Conservation (phyloP, 1,140 invertebrate species). For the Nebria ingens region DNA sequence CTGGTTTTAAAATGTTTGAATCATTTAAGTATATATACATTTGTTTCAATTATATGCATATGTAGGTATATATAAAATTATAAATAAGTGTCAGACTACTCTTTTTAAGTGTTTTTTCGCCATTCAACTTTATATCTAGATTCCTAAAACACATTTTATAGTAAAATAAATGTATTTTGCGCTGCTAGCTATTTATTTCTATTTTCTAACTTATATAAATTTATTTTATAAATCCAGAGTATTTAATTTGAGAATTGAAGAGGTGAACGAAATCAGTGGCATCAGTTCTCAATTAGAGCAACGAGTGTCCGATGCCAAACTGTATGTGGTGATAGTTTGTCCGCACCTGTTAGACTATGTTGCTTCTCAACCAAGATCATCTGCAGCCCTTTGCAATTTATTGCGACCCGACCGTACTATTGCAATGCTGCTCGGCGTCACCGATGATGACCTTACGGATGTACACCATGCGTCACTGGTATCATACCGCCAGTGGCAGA, state of each 20-base stretch:
- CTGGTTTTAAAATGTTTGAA: too few species aligned
- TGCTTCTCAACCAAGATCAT: constrained; percentile 36
- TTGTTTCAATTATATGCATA: too few species aligned
- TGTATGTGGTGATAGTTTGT: constrained; percentile 70
- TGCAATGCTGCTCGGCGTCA: constrained; percentile 67
- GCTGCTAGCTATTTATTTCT: too few species aligned
- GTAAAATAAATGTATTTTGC: too few species aligned
- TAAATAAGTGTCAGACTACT: too few species aligned
- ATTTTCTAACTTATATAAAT: too few species aligned
- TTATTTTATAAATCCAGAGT: constrained; percentile 60
- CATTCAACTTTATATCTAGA: constrained; percentile 4
- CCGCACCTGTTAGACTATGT: constrained; percentile 56
- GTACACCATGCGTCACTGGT: constrained; percentile 52
- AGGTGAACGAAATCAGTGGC: constrained; percentile 41
- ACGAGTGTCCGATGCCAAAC: constrained; percentile 49
- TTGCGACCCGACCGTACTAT: constrained; percentile 58
- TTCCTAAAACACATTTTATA: constrained; percentile 13
- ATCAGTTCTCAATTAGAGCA: constrained; percentile 43
- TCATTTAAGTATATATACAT: too few species aligned
- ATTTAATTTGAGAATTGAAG: constrained; percentile 59
- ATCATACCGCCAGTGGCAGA: constrained; percentile 63
- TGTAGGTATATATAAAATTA: too few species aligned
- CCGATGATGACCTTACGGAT: constrained; percentile 48
- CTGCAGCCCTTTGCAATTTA: constrained; percentile 41
- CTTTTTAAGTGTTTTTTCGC: too few species aligned